Base-by-base conservation (phyloP, 2,888 invertebrate genomes). In the Corythucha ciliata region DNA sequence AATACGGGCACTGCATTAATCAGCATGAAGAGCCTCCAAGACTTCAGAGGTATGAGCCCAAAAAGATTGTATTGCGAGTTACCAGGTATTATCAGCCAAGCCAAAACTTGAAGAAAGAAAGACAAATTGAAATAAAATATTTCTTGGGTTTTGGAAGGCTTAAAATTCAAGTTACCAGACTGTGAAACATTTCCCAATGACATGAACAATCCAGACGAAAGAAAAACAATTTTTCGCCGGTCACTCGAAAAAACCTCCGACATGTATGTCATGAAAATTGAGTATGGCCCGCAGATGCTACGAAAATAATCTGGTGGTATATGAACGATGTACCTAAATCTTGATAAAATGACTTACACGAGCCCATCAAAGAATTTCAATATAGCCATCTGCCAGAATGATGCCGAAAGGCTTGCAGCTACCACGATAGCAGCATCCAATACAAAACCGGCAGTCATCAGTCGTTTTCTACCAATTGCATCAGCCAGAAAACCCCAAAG, bases 241-340 rank as follows among this genome's bases (percentile, higher is more conserved):
- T 76, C 73, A 0, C 75, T 70, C 21, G 79, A 73, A 64, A 86
- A 85, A 50, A 85, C 74, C 66, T 87, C 87, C 0, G 82, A 79
- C 39, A 85, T 63, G 65, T 83, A 84, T 0, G 82, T 74, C 63
- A 80, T 75, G 37, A 83, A 67, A 4, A 84, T 78, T 0, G 85
- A 82, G 63, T 80, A 80, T 1, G 86, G 85, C 1, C 86, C 86
- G 58, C 77, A 76, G 50, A 74, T 72, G 54, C 80, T 80, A 59
- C 60, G 72, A 74, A 65, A n/a, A 37, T 26, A 45, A 14, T 45
- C n/a, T n/a, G n/a, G n/a, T n/a, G n/a, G n/a, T n/a, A n/a, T n/a
- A n/a, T n/a, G n/a, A n/a, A n/a, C n/a, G n/a, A n/a, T n/a, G n/a
- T n/a, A n/a, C n/a, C n/a, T n/a, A n/a, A n/a, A n/a, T n/a, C n/a